Evolutionary conservation across 2,113 vertebrate genomes (phyloP).

Genomic region (Neotragus pygmaeus): DNA sequence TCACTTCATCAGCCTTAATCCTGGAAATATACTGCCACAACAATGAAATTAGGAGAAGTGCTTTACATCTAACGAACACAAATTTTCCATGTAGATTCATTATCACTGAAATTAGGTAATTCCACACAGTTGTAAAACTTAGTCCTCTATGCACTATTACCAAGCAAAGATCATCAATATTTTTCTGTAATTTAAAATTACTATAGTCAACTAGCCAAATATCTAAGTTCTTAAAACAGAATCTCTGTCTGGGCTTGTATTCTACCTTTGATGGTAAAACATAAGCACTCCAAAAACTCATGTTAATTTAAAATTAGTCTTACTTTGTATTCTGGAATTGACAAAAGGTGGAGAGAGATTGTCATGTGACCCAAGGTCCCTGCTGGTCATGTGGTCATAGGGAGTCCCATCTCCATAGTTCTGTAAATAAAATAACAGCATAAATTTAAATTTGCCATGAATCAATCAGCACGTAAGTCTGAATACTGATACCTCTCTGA

Average conservation of each 20-base stretch:
- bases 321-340: conserved; percentile 96
- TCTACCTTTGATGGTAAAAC: conserved; percentile 7
- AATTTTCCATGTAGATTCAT: not conserved
- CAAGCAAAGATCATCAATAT: not conserved
- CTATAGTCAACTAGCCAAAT: not conserved
- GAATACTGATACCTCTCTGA: not conserved
- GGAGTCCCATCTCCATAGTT: conserved; percentile 92
- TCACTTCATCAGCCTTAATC: not conserved
- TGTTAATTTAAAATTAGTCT: conserved; percentile 53
- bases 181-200: not conserved
- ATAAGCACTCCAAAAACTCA: not conserved
- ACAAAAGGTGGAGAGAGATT: conserved; percentile 94
- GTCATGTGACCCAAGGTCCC: conserved; percentile 92
- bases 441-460: not conserved
- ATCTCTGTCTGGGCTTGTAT: not conserved
- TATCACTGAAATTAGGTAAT: not conserved
- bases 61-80: not conserved
- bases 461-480: not conserved
- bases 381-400: conserved; percentile 89
- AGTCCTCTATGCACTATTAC: not conserved
- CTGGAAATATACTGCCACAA: not conserved
- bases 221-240: not conserved
- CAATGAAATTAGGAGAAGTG: not conserved
- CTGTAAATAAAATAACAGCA: conserved; percentile 76
- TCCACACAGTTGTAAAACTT: not conserved